Conservation (phyloP, 2,797 vertebrate species). For the Pseudocheirus occidentalis region DNA sequence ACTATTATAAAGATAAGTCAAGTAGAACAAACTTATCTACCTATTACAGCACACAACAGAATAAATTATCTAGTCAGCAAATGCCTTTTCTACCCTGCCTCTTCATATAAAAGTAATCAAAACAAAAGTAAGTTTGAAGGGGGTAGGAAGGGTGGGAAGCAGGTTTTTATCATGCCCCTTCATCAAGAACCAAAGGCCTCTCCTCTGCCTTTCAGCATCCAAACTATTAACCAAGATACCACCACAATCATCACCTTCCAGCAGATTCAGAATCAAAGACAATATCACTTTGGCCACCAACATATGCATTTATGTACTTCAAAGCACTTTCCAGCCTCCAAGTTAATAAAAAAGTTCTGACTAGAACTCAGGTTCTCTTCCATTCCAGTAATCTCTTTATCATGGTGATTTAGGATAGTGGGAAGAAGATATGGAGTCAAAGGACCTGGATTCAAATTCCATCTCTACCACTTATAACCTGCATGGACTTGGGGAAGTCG, state of each 20-base stretch:
- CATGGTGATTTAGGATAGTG: not conserved
- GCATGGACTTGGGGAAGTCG: not conserved
- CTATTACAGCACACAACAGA: conserved; percentile 4
- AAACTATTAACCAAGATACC: not conserved
- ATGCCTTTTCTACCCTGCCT: not conserved
- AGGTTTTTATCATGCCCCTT: conserved; percentile 29
- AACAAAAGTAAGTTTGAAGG: conserved; percentile 1
- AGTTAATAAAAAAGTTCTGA: not conserved
- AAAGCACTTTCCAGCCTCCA: not conserved
- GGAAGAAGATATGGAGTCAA: not conserved
- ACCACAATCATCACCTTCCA: not conserved
- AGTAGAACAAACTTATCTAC: not conserved
- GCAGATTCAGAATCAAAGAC: not conserved
- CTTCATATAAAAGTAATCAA: not conserved
- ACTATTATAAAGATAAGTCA: not conserved
- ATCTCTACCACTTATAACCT: not conserved
- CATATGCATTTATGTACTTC: not conserved
- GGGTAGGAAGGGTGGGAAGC: not conserved
- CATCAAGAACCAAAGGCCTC: not conserved
- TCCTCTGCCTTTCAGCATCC: not conserved
- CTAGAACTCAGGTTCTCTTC: not conserved
- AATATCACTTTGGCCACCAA: not conserved
- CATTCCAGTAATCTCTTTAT: not conserved
- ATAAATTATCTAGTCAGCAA: not conserved
- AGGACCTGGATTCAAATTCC: not conserved